Evolutionary conservation across 2,113 vertebrate species (phyloP), one percentile per base, ranked within the genome.

Genomic region (Chitala chitala): DNA sequence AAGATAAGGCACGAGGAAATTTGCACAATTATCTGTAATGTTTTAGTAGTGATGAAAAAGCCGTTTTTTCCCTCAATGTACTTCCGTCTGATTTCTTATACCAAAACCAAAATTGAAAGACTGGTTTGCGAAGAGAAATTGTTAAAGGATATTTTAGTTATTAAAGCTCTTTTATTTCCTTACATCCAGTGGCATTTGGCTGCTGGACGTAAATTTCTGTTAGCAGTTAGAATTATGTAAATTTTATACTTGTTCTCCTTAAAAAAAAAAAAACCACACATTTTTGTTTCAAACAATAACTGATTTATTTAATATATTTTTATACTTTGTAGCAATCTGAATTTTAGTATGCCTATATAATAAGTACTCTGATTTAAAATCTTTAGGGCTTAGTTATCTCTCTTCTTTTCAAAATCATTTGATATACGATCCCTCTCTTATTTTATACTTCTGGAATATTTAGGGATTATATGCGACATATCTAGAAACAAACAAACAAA

Each of bases 271-370:
- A 88, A 87, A 82, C 84, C 84, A 83, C 71, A 89, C 87, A 84
- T 82, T 82, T 86, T 38, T 77, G 58, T 89, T 93, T 96, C 90
- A 98, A 97, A 97, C 93, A 95, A 92, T 93, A 94, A 82, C 90
- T 90, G 22, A 84, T 95, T 96, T 96, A 94, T 96, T 98, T 92
- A 89, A 93, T 94, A 93, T 87, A 92, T 91, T 93, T 81, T 89
- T 93, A 73, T 73, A 63, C 86, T 94, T 94, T 91, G 90, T 91
- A 94, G 90, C 91, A 94, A 87, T 91, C 92, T 87, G 84, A 89
- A 86, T 92, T 92, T 90, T 73, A 44, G 38, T 80, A 79, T 86
- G 82, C 82, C 83, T 86, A 80, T 87, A 85, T 87, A 84, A 89
- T 92, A 93, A 90, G 93, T 92, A 92, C 91, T 91, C 91, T 91